These are phyloP conservation scores for Vipera ursinii DNA, from an alignment of 2,797 vertebrate species.

Conservation along the genomic window DNA sequence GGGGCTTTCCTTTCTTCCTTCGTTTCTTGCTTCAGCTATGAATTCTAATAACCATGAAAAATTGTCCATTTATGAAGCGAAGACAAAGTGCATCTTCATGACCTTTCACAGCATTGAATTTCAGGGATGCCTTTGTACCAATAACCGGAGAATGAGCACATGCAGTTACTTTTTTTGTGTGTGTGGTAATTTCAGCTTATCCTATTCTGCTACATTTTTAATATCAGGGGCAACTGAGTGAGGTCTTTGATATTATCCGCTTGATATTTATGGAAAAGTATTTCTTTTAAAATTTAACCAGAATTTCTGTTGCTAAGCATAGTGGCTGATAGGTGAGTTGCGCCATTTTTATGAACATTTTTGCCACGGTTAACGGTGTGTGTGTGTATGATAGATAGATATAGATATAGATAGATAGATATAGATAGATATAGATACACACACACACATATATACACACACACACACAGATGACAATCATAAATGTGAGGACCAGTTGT, in stretches of 20 bases:
- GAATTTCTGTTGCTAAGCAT: not conserved
- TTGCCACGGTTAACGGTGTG: not conserved
- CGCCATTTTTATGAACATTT: not conserved
- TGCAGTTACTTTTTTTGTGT: not conserved
- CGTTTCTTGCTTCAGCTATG: not conserved
- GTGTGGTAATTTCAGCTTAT: constrained; percentile 22
- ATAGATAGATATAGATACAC: no score
- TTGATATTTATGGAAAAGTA: not conserved
- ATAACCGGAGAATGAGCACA: not conserved
- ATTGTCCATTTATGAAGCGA: constrained; percentile 21
- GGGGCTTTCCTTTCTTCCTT: not conserved
- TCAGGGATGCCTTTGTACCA: not conserved
- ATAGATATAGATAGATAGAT: no score
- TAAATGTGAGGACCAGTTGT: not conserved
- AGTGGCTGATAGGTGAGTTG: not conserved
- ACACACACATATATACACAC: no score
- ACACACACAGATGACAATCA: not conserved
- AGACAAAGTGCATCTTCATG: not conserved
- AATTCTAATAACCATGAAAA: constrained; percentile 21
- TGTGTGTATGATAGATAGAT: no score
- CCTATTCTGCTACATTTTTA: not conserved
- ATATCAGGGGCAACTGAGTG: not conserved
- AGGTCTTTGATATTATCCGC: not conserved
- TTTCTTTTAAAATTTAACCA: not conserved
- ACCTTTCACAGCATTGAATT: constrained; percentile 8